These are phyloP conservation scores for Phalacrocorax brasilianus DNA, from an alignment of 2,113 vertebrate species.

Conservation along the genomic window DNA sequence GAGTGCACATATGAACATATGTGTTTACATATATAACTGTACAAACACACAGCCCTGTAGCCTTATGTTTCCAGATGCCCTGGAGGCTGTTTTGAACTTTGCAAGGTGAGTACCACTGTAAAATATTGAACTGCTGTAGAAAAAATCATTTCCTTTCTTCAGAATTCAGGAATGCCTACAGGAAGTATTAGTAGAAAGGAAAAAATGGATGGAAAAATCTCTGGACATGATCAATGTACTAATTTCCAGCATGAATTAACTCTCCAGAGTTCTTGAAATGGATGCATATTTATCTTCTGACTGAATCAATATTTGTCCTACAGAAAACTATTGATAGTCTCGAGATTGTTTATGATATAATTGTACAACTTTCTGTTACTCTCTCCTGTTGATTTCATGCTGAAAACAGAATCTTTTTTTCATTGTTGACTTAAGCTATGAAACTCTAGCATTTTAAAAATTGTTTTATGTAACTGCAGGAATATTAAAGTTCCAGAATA, in stretches of 20 bases:
- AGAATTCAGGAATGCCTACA: neutral
- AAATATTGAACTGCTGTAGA: neutral
- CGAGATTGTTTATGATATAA: neutral
- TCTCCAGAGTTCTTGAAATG: neutral
- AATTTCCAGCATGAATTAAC: slow-evolving; percentile 28
- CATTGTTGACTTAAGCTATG: neutral
- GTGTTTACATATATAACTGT: neutral
- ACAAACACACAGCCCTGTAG: neutral
- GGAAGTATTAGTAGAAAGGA: neutral
- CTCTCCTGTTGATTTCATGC: neutral
- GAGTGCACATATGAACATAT: neutral
- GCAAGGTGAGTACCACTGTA: neutral
- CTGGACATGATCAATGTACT: neutral
- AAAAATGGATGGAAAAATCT: neutral
- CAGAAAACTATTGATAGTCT: neutral
- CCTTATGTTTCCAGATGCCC: neutral
- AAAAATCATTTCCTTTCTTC: neutral
- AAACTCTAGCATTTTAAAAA: neutral
- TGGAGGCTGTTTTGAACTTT: neutral
- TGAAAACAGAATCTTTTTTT: neutral
- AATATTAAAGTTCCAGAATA: neutral
- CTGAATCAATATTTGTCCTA: neutral
- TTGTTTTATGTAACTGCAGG: neutral
- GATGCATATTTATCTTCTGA: slow-evolving; percentile 19
- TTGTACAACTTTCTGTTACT: neutral